Percentiles rank a stretch among this genome's conserved stretches.
Conservation (phyloP, 2,888 invertebrate genomes). For the Eudasyphora cyanicolor region DNA sequence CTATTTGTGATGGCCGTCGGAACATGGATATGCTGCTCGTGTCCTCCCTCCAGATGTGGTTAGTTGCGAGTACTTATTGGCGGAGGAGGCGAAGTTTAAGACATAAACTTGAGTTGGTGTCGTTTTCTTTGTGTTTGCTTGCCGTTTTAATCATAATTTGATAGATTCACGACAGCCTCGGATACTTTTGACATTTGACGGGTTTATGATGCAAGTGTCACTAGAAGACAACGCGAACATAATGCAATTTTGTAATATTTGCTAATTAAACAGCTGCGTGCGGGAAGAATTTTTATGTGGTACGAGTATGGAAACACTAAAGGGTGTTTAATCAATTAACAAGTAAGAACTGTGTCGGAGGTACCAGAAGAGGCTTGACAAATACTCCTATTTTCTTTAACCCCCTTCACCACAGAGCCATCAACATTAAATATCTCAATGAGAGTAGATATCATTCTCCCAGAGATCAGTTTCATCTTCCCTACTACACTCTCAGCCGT, state of each 20-base stretch:
- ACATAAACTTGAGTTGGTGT: conserved; percentile 53
- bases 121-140: background rate
- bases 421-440: too few species aligned
- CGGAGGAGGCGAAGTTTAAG: conserved; percentile 18
- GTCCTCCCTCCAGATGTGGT: background rate
- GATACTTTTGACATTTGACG: conserved; percentile 62
- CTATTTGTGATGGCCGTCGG: background rate
- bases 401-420: background rate
- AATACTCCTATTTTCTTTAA: too few species aligned
- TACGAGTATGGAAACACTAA: too few species aligned
- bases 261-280: conserved; percentile 57
- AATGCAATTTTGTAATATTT: conserved; percentile 12
- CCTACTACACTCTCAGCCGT: too few species aligned
- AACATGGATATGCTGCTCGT: background rate
- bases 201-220: conserved; percentile 50
- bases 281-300: background rate
- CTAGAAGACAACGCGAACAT: background rate
- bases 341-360: too few species aligned
- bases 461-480: too few species aligned
- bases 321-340: too few species aligned
- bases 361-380: too few species aligned
- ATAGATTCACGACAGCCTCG: conserved; percentile 43
- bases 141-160: conserved; percentile 33
- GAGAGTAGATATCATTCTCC: too few species aligned
- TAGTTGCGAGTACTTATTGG: background rate